Percentiles rank a stretch among this genome's conserved stretches.
phyloP scores from a whole-genome alignment of 2,888 invertebrate species.

The Spilosoma lubricipeda region DNA sequence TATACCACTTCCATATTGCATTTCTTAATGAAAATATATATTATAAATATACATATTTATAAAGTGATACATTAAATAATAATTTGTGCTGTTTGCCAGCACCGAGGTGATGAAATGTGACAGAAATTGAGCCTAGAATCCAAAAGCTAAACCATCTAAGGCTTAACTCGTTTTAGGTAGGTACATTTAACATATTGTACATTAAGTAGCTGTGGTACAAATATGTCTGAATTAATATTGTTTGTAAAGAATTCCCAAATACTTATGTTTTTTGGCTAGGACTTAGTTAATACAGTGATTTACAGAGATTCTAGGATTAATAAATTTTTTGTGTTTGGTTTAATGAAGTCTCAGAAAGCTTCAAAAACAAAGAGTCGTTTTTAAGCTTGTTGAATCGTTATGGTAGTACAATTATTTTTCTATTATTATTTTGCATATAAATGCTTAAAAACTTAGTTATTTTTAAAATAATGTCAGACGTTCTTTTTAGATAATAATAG shows the following conservation, averaged over 20 bases:
- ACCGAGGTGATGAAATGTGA: slow-evolving; percentile 48
- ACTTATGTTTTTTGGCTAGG: neutral
- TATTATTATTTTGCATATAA: no score
- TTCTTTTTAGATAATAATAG: neutral
- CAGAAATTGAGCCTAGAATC: slow-evolving; percentile 26
- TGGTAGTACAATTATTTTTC: no score
- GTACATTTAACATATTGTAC: neutral
- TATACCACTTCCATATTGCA: slow-evolving; percentile 80
- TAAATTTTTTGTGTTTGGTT: no score
- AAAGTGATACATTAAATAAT: slow-evolving; percentile 50
- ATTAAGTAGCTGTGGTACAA: neutral
- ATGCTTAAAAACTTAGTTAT: no score
- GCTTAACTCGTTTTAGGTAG: no score
- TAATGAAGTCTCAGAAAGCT: no score
- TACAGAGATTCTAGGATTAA: neutral
- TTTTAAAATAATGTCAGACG: neutral
- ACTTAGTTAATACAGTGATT: neutral
- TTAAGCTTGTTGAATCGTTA: no score
- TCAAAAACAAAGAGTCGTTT: no score
- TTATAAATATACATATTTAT: slow-evolving; percentile 62
- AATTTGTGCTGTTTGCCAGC: slow-evolving; percentile 65
- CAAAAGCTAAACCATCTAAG: no score
- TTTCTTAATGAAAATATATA: slow-evolving; percentile 76
- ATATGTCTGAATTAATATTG: neutral
- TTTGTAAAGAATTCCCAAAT: neutral